These are phyloP conservation scores for Dryas iulia DNA, from an alignment of 1,140 invertebrate genomes.

Conservation along the genomic window DNA sequence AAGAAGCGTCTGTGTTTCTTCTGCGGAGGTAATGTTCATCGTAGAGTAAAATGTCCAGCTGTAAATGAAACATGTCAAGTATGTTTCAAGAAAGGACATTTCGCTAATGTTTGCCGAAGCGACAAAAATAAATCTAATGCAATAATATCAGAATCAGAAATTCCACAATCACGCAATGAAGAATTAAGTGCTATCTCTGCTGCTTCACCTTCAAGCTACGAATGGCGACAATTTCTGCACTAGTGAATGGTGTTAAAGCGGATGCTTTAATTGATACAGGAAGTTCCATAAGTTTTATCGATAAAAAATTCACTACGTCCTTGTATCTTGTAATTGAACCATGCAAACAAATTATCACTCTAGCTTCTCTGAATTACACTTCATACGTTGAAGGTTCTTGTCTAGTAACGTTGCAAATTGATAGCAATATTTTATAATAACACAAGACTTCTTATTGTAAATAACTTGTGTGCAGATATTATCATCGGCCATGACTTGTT, in stretches of 20 bases:
- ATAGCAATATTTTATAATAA: constrained; percentile 29
- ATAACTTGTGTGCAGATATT: constrained; percentile 35
- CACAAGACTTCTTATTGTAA: constrained; percentile 20
- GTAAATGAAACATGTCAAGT: constrained; percentile 20
- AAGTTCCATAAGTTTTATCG: constrained; percentile 33
- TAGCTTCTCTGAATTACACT: constrained; percentile 26
- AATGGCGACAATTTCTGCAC: constrained; percentile 10
- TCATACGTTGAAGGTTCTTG: constrained; percentile 22
- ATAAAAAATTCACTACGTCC: constrained; percentile 14
- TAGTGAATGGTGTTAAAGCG: constrained; percentile 10
- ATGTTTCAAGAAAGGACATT: constrained; percentile 32
- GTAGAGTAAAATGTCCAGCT: constrained; percentile 30
- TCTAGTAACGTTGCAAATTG: constrained; percentile 23
- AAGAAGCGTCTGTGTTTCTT: constrained; percentile 28
- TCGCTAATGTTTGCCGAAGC: constrained; percentile 32
- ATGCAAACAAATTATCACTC: constrained; percentile 21
- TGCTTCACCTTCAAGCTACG: constrained; percentile 10
- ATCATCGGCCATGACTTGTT: constrained; percentile 38
- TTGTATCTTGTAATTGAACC: constrained; percentile 18
- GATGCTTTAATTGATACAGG: constrained; percentile 36
- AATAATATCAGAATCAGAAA: too few species aligned
- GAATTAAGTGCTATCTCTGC: constrained; percentile 9
- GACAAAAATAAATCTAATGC: too few species aligned
- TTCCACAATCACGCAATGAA: too few species aligned
- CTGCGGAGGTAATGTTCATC: constrained; percentile 27